phyloP scores from a whole-genome alignment of 2,797 vertebrate genomes.

The Liasis olivaceus region DNA sequence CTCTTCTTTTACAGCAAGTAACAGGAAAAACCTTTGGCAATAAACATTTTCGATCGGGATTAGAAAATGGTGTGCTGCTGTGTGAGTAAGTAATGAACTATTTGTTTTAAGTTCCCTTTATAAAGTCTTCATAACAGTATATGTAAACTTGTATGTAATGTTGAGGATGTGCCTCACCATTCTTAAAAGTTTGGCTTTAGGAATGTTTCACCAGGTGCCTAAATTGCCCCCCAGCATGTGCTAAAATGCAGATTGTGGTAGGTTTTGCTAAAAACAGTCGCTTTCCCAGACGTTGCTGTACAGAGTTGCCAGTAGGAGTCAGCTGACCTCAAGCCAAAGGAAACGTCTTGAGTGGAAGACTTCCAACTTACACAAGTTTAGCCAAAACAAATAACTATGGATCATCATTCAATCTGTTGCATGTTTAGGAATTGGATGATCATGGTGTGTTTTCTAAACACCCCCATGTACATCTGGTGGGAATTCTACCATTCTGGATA shows the following conservation, averaged over 20 bases:
- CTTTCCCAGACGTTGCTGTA: not conserved
- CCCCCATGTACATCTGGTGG: conserved; percentile 10
- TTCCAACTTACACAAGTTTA: conserved; percentile 6
- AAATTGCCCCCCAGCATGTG: not conserved
- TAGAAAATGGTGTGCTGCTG: conserved; percentile 95
- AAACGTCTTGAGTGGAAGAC: not conserved
- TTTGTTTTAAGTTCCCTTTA: not conserved
- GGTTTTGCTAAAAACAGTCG: not conserved
- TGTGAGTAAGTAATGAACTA: conserved; percentile 90
- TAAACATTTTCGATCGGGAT: conserved; percentile 87
- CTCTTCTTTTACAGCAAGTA: conserved; percentile 82
- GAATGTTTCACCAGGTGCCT: not conserved
- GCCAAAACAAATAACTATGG: conserved; percentile 12
- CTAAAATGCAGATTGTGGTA: not conserved
- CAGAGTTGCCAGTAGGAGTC: not conserved
- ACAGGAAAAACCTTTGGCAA: conserved; percentile 93
- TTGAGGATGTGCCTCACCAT: not conserved
- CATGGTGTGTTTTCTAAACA: not conserved
- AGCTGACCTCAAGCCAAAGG: not conserved
- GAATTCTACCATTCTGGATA: not conserved
- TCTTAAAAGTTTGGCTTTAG: not conserved
- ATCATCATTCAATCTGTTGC: not conserved
- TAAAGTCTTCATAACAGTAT: not conserved
- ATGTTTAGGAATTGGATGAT: conserved; percentile 10
- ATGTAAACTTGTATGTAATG: not conserved